Evolutionary conservation across 1,140 invertebrate genomes (phyloP).

Genomic region (Anthonomus grandis): DNA sequence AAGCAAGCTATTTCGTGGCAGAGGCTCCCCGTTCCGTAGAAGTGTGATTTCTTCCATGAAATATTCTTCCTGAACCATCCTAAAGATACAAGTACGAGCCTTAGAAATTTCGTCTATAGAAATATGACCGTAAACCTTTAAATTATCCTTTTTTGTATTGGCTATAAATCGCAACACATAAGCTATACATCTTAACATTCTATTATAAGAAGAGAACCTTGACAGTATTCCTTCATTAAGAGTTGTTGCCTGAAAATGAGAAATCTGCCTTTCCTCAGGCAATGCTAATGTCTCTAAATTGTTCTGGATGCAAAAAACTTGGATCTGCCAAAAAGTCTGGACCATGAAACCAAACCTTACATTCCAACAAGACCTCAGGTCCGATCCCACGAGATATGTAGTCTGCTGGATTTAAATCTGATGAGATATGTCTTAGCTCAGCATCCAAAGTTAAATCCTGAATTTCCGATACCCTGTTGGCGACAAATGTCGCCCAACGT

Average conservation of each 20-base stretch:
- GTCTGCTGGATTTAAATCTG: constrained; percentile 47
- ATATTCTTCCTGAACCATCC: background rate
- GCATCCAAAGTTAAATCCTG: constrained; percentile 24
- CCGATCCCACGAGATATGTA: constrained; percentile 45
- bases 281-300: background rate
- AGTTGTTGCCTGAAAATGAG: no score
- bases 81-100: background rate
- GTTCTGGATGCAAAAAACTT: no score
- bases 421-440: constrained; percentile 32
- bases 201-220: background rate
- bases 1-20: constrained; percentile 4
- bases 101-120: constrained; percentile 2
- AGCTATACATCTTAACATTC: background rate
- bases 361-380: constrained; percentile 16
- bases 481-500: constrained; percentile 15
- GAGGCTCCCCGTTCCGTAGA: background rate
- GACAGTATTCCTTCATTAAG: no score
- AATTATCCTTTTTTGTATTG: background rate
- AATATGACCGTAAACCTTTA: background rate
- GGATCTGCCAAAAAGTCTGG: constrained; percentile 4
- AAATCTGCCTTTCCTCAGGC: background rate
- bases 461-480: constrained; percentile 21
- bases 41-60: constrained; percentile 5
- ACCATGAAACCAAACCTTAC: constrained; percentile 21
- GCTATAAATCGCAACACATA: constrained; percentile 1